Evolutionary conservation across 2,797 vertebrate genomes (phyloP).

Genomic region (Acanthurus leucopareius): DNA sequence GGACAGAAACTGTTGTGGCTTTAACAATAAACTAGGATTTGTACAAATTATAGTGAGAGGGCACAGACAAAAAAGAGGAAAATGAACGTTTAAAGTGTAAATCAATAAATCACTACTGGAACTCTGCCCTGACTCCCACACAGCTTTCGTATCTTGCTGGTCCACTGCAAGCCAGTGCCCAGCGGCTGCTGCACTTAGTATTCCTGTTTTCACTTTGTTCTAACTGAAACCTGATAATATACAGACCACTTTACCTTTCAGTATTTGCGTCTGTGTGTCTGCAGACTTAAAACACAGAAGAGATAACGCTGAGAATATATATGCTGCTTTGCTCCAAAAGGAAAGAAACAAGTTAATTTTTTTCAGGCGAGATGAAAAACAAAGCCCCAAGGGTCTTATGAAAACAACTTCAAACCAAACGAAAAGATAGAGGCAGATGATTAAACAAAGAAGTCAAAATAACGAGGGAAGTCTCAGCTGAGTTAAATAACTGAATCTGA

Average conservation of each 20-base stretch:
- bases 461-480: conserved; percentile 22
- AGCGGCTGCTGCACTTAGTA: conserved; percentile 33
- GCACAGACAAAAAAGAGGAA: conserved; percentile 26
- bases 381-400: conserved; percentile 18
- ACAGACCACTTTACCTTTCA: not conserved
- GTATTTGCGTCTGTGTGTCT: conserved; percentile 17
- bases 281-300: conserved; percentile 16
- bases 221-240: not conserved
- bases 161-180: conserved; percentile 34
- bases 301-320: conserved; percentile 12
- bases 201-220: conserved; percentile 40
- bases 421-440: conserved; percentile 23
- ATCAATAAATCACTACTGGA: conserved; percentile 55
- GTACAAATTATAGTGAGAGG: conserved; percentile 33
- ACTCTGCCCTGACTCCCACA: conserved; percentile 40
- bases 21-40: conserved; percentile 25
- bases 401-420: conserved; percentile 40
- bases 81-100: conserved; percentile 28
- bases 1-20: not conserved
- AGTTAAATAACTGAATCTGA: conserved; percentile 23
- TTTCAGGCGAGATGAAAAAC: conserved; percentile 43
- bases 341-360: conserved; percentile 28
- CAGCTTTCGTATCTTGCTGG: conserved; percentile 21
- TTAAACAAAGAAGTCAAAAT: conserved; percentile 41
- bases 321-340: conserved; percentile 5